Percentiles rank a stretch among this genome's conserved stretches.
Evolutionary conservation across 2,113 vertebrate species (phyloP).

Genomic region (Rostratula benghalensis): DNA sequence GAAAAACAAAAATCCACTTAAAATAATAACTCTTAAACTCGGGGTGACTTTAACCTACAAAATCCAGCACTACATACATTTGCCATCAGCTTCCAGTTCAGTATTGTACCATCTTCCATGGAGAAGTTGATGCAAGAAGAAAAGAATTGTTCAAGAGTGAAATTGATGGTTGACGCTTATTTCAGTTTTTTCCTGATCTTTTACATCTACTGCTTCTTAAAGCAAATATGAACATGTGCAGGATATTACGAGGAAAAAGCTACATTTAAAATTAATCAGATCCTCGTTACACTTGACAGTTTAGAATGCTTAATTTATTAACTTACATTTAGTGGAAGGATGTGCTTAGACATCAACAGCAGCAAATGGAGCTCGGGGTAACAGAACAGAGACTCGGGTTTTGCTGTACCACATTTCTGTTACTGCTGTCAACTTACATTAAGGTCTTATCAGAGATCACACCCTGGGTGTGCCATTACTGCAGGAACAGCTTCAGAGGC

Average conservation of each 20-base stretch:
- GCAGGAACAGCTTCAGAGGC: neutral
- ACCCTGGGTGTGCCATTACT: neutral
- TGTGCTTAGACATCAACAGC: neutral
- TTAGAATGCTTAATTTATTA: neutral
- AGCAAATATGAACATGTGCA: neutral
- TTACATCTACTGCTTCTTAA: neutral
- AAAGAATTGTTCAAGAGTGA: neutral
- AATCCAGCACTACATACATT: neutral
- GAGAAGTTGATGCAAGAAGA: neutral
- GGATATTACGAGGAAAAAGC: neutral
- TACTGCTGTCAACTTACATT: neutral
- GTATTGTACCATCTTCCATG: neutral
- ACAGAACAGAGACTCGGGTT: neutral
- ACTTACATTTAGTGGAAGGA: neutral
- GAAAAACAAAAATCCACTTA: neutral
- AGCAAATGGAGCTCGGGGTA: neutral
- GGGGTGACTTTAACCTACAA: neutral
- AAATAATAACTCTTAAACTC: neutral
- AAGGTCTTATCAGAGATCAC: neutral
- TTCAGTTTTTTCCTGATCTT: neutral
- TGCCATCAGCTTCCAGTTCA: neutral
- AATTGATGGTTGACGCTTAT: neutral
- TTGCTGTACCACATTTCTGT: neutral
- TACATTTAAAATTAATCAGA: neutral
- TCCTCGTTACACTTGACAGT: neutral